A percentile compares a stretch with the other conserved stretches of the same genome.
Evolutionary conservation across 1,140 invertebrate genomes (phyloP).

Genomic region (Cotesia vestalis): DNA sequence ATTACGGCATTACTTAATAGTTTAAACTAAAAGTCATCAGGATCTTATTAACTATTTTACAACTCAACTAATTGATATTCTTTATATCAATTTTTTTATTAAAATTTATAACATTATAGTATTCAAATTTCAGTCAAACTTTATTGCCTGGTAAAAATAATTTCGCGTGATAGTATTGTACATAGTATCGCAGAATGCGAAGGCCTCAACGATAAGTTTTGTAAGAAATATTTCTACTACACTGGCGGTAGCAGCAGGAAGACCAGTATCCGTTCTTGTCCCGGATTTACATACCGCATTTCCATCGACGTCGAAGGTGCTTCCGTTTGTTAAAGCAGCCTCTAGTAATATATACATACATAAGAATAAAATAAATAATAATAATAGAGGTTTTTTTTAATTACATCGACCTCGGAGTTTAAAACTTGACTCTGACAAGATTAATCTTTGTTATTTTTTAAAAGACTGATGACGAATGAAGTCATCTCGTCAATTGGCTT

Average conservation of each 20-base stretch:
- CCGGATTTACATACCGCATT: conserved; percentile 62
- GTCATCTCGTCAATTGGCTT: conserved; percentile 27
- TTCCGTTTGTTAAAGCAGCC: conserved; percentile 46
- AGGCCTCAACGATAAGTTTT: conserved; percentile 21
- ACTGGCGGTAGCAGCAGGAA: conserved; percentile 52
- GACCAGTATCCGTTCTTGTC: conserved; percentile 54
- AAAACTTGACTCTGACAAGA: conserved; percentile 17
- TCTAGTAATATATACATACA: conserved; percentile 2
- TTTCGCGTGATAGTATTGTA: conserved; percentile 43
- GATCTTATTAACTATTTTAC: too few species aligned
- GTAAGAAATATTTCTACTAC: background rate
- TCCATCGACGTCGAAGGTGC: conserved; percentile 57
- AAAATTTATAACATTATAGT: background rate
- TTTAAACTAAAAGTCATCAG: too few species aligned
- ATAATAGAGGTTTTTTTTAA: conserved; percentile 17
- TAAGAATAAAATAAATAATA: conserved; percentile 25
- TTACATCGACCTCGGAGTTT: conserved; percentile 11
- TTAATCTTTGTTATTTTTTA: conserved; percentile 7
- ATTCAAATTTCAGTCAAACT: background rate
- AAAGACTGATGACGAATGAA: conserved; percentile 6
- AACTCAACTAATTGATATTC: background rate
- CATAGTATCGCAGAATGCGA: conserved; percentile 22
- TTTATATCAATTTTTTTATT: background rate
- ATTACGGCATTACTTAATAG: background rate
- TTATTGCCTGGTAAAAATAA: background rate